Percentiles rank a stretch among this genome's conserved stretches.
phyloP scores from a whole-genome alignment of 1,140 invertebrate genomes.

The Homarus americanus region DNA sequence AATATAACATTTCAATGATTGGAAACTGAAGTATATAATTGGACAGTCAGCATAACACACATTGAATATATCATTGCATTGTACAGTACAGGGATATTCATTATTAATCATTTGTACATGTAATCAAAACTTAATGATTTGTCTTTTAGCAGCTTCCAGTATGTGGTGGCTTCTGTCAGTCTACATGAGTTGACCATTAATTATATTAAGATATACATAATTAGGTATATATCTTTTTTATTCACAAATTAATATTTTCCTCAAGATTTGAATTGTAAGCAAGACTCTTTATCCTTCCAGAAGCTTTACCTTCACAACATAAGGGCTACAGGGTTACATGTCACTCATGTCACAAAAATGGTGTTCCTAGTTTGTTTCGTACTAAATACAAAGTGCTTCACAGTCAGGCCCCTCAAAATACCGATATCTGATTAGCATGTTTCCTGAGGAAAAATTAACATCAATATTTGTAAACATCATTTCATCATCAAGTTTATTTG shows the following conservation, averaged over 20 bases:
- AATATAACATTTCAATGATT: constrained; percentile 10
- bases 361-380: constrained; percentile 42
- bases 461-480: not conserved
- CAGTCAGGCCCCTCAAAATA: not conserved
- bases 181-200: not conserved
- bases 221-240: constrained; percentile 36
- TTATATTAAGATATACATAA: not conserved
- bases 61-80: not conserved
- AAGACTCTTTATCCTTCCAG: constrained; percentile 40
- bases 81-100: not conserved
- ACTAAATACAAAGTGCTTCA: constrained; percentile 14
- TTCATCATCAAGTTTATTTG: not conserved
- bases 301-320: constrained; percentile 31
- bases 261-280: not conserved
- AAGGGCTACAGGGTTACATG: constrained; percentile 61
- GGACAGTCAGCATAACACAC: not conserved
- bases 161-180: not conserved
- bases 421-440: not conserved
- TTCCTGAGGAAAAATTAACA: not conserved
- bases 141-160: not conserved
- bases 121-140: not conserved
- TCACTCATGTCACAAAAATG: constrained; percentile 57
- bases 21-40: constrained; percentile 21
- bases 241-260: not conserved
- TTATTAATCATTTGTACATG: not conserved